phyloP scores from a whole-genome alignment of 2,113 vertebrate genomes.

The Phodopus roborovskii region DNA sequence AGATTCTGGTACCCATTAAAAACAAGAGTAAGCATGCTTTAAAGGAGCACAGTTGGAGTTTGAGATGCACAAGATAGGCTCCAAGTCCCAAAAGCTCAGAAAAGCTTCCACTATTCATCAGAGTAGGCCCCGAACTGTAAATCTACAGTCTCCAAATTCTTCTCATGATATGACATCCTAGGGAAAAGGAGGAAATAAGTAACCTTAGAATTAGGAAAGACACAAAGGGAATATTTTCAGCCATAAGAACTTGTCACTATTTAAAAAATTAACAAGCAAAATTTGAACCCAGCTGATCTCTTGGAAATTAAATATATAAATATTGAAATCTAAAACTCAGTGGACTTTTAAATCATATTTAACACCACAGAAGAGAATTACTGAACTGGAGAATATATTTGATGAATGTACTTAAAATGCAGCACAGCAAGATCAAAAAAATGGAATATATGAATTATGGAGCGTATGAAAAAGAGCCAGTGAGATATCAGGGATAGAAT shows the following conservation, averaged over 20 bases:
- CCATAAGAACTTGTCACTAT: slow-evolving; percentile 37
- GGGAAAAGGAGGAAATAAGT: slow-evolving; percentile 22
- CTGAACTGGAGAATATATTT: slow-evolving; percentile 57
- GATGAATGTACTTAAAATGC: slow-evolving; percentile 70
- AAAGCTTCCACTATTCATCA: not conserved
- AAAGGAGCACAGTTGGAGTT: not conserved
- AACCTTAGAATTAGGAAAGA: slow-evolving; percentile 52
- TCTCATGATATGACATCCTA: not conserved
- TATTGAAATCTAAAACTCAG: slow-evolving; percentile 58
- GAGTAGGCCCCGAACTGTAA: not conserved
- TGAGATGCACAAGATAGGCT: slow-evolving; percentile 16
- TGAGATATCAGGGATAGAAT: slow-evolving; percentile 60
- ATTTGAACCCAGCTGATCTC: slow-evolving; percentile 34
- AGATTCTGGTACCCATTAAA: slow-evolving; percentile 2
- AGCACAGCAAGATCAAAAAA: slow-evolving; percentile 70
- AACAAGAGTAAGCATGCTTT: slow-evolving; percentile 37
- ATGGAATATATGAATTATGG: slow-evolving; percentile 68
- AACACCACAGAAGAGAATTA: slow-evolving; percentile 63
- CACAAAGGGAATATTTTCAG: slow-evolving; percentile 35
- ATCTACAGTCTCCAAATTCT: not conserved
- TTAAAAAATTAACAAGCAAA: slow-evolving; percentile 54
- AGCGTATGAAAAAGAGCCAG: slow-evolving; percentile 63
- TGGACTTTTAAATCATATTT: slow-evolving; percentile 67
- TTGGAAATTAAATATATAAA: slow-evolving; percentile 66
- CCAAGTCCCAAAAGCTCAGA: slow-evolving; percentile 32